Percentiles rank a stretch among this genome's conserved stretches.
Evolutionary conservation across 2,888 invertebrate species (phyloP).

Genomic region (Poecilobothrus nobilitatus): DNA sequence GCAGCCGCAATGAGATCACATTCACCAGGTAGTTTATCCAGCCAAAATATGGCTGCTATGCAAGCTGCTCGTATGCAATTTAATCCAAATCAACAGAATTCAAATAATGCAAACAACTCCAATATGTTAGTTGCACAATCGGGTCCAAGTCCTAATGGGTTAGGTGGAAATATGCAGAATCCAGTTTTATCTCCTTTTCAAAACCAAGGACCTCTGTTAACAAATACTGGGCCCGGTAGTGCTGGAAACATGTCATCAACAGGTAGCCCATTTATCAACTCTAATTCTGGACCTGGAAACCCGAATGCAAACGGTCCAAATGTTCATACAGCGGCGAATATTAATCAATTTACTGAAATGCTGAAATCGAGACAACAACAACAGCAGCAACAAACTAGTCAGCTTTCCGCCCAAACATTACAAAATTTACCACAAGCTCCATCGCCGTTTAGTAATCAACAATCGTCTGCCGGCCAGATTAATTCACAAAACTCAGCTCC

Average conservation of each 20-base stretch:
- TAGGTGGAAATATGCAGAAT: conserved; percentile 43
- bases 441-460: conserved; percentile 47
- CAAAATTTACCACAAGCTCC: conserved; percentile 42
- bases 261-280: conserved; percentile 33
- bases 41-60: conserved; percentile 25
- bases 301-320: conserved; percentile 52
- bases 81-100: conserved; percentile 38
- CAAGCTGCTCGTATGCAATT: conserved; percentile 51
- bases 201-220: conserved; percentile 44
- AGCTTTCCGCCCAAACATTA: conserved; percentile 16
- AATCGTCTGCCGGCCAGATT: conserved; percentile 38
- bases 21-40: conserved; percentile 49
- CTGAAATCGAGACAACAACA: conserved; percentile 48
- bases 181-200: conserved; percentile 68
- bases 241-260: conserved; percentile 24
- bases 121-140: conserved; percentile 59
- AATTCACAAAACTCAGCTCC: conserved; percentile 34
- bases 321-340: conserved; percentile 39
- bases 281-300: conserved; percentile 27
- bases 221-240: conserved; percentile 32
- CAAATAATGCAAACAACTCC: conserved; percentile 22
- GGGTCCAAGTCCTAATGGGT: conserved; percentile 67
- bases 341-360: conserved; percentile 50
- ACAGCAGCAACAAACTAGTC: conserved; percentile 27
- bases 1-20: conserved; percentile 54